Evolutionary conservation across 2,888 invertebrate genomes (phyloP), one percentile per base, ranked within the genome.

Genomic region (Drosophila meridiana): DNA sequence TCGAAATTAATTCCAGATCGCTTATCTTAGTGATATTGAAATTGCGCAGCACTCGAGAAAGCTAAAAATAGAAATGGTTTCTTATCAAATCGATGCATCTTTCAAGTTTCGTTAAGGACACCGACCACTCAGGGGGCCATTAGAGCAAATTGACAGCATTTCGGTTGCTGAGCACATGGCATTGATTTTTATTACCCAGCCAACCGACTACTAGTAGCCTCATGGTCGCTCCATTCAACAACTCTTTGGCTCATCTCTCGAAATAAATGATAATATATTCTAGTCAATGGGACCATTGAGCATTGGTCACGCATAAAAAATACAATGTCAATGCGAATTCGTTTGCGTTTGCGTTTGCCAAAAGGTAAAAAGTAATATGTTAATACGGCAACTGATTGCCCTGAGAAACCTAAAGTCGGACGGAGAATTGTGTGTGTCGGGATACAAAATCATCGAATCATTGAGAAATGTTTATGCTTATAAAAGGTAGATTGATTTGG

Each of bases 21-120:
- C 95, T 94, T 82, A 96, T 95, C 90, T 95, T 95, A 20, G 95
- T 95, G 62, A 96, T 95, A 91, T 96, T 96, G 64, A 95, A 95
- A 78, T 94, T 94, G 90, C 94, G 94, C 80, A 96, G 93, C 85
- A 96, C 95, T 78, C 94, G 95, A 52, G 95, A 94, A 79, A 96
- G 94, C 96, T 96, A 26, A 2, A 59, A 48, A 34, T 7, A 30
- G n/a, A 11, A 30, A 13, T 5, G n/a, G 4, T 26, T 14, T 26
- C 8, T n/a, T 34, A 59, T 48, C 50, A 26, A 45, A 9, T 36
- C 40, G 20, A 40, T 45, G 30, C 28, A 36, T 26, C 11, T 45
- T 36, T 2, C 9, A 50, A 42, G 36, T 38, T 42, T n/a, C 40
- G 4, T 0, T 38, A 43, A 52, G 59, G 42, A 60, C 38, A 34